Conservation (phyloP, 2,113 vertebrate genomes). For the Malurus melanocephalus region DNA sequence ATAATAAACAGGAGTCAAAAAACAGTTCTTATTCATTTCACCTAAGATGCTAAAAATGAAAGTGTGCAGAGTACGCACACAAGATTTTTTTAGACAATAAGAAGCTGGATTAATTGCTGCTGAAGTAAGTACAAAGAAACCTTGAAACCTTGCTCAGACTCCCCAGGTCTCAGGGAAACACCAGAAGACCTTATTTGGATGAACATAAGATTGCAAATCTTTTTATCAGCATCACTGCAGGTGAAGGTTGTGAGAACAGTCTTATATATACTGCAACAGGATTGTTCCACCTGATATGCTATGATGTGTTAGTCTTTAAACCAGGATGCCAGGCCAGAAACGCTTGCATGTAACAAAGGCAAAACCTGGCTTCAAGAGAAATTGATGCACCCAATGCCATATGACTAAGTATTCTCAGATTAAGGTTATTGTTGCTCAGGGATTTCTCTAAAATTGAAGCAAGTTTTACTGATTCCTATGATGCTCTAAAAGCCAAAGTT, state of each 20-base stretch:
- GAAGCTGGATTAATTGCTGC: neutral
- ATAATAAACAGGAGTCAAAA: neutral
- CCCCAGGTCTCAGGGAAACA: neutral
- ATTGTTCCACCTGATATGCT: neutral
- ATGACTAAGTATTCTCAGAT: neutral
- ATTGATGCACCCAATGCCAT: neutral
- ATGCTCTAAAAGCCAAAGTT: neutral
- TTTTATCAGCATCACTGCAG: constrained; percentile 12
- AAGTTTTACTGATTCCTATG: neutral
- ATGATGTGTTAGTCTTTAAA: neutral
- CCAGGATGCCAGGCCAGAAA: neutral
- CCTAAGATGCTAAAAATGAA: neutral
- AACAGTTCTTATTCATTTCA: rapidly evolving
- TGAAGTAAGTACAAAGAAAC: neutral
- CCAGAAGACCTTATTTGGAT: neutral
- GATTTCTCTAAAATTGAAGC: neutral
- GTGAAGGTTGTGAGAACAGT: constrained; percentile 14
- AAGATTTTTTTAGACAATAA: neutral
- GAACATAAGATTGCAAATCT: neutral
- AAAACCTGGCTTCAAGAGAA: neutral
- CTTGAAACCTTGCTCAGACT: neutral
- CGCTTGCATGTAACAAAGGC: neutral
- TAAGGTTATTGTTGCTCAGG: neutral
- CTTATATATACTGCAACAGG: neutral
- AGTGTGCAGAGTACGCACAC: neutral